A percentile compares a stretch with the other conserved stretches of the same genome.
Evolutionary conservation across 2,797 vertebrate species (phyloP).

Genomic region (Iguana delicatissima): DNA sequence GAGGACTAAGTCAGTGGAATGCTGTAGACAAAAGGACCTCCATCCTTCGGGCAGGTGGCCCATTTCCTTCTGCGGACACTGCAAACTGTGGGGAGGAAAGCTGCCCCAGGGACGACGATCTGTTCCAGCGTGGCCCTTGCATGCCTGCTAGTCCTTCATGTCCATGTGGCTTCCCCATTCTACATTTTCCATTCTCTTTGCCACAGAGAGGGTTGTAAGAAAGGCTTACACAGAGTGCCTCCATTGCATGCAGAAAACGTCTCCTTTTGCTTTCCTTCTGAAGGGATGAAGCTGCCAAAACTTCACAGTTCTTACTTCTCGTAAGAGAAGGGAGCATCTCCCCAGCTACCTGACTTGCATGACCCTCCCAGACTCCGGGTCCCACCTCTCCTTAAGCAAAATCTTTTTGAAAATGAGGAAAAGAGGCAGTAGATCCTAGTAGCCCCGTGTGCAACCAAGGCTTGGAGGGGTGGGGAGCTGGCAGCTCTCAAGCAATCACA

Average conservation of each 20-base stretch:
- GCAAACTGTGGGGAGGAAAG: slow-evolving; percentile 40
- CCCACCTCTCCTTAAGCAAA: too few relatives aligned
- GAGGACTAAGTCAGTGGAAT: not conserved
- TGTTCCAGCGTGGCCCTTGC: not conserved
- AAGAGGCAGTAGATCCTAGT: too few relatives aligned
- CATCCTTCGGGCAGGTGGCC: not conserved
- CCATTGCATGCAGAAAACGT: not conserved
- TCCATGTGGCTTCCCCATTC: slow-evolving; percentile 44
- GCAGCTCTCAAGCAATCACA: too few relatives aligned
- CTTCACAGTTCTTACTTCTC: not conserved
- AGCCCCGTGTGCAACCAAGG: too few relatives aligned
- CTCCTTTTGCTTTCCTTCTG: not conserved
- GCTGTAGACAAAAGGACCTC: not conserved
- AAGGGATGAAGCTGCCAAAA: too few relatives aligned
- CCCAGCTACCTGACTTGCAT: not conserved
- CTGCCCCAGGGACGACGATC: slow-evolving; percentile 8
- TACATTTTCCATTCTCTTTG: slow-evolving; percentile 6
- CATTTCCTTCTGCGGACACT: slow-evolving; percentile 52
- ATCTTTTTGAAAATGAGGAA: too few relatives aligned
- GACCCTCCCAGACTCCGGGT: accelerated
- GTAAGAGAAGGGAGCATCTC: not conserved
- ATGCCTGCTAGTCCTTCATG: not conserved
- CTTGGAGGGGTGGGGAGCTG: too few relatives aligned
- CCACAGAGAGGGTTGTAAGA: not conserved
- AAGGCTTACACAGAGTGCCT: not conserved